A percentile compares a stretch with the other conserved stretches of the same genome.
Evolutionary conservation across 1,140 invertebrate species (phyloP).

Genomic region (Heliconius hewitsoni): DNA sequence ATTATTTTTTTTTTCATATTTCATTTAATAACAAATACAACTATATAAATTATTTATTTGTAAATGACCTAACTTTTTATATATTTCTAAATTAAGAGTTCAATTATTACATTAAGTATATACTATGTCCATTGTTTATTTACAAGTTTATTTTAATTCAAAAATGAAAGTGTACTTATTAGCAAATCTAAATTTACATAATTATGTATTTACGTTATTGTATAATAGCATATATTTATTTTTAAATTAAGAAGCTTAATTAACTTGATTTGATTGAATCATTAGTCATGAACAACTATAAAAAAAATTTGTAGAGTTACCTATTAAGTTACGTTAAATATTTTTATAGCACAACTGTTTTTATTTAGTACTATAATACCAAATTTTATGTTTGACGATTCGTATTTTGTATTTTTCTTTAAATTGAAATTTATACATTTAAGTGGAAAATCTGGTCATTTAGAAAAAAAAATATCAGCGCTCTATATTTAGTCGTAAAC

Average conservation of each 20-base stretch:
- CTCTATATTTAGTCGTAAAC: too few relatives aligned
- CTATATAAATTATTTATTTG: too few relatives aligned
- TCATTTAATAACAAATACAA: too few relatives aligned
- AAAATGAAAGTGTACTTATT: not conserved
- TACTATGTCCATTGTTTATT: not conserved
- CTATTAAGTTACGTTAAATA: not conserved
- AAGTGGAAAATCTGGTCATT: not conserved
- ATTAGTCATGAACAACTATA: not conserved
- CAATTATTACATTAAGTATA: not conserved
- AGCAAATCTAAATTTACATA: not conserved
- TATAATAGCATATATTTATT: not conserved
- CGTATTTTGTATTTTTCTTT: too few relatives aligned
- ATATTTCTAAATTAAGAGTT: not conserved
- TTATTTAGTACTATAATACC: too few relatives aligned
- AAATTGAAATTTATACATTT: not conserved
- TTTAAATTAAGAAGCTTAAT: not conserved
- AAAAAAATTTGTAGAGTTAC: not conserved
- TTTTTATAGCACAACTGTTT: slow-evolving; percentile 1
- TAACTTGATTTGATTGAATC: not conserved
- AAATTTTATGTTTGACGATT: too few relatives aligned
- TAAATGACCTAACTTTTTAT: not conserved
- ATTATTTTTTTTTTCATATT: too few relatives aligned
- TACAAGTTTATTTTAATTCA: not conserved
- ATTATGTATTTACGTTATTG: too few relatives aligned
- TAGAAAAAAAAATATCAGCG: not conserved